phyloP scores from a whole-genome alignment of 2,888 invertebrate species.

The Eucera pruinosa region DNA sequence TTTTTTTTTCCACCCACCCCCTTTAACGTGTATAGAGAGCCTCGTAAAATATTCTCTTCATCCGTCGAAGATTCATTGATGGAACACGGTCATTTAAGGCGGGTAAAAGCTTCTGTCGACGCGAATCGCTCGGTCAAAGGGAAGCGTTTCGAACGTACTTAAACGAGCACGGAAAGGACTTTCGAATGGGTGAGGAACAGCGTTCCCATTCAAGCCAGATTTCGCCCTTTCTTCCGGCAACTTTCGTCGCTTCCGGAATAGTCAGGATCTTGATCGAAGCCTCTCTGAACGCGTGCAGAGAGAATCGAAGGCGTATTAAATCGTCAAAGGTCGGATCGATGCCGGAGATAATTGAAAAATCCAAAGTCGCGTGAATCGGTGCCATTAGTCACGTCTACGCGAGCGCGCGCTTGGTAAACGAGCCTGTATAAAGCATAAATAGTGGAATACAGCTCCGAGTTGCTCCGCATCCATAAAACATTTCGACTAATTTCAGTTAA shows the following conservation, averaged over 20 bases:
- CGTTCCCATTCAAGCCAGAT: background rate
- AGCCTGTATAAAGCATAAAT: conserved; percentile 16
- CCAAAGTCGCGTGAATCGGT: no score
- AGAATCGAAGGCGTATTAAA: background rate
- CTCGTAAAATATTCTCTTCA: conserved; percentile 12
- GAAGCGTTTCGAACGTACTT: conserved; percentile 2
- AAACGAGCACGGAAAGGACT: background rate
- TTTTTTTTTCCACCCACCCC: background rate
- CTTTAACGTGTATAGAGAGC: background rate
- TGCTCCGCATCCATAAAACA: conserved; percentile 32
- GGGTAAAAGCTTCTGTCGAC: conserved; percentile 37
- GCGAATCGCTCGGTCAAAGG: conserved; percentile 10
- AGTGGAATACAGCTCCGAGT: background rate
- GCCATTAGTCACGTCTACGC: background rate
- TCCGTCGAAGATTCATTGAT: background rate
- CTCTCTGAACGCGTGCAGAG: background rate
- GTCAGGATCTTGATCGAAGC: background rate
- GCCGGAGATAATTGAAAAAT: background rate
- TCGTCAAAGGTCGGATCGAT: no score
- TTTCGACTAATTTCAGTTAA: conserved; percentile 38
- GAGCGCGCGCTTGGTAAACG: background rate
- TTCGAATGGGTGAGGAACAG: conserved; percentile 3
- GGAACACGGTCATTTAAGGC: background rate
- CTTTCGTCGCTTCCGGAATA: background rate
- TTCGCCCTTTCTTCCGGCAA: background rate